phyloP scores from a whole-genome alignment of 2,797 vertebrate genomes.

The Neomorphus geoffroyi region DNA sequence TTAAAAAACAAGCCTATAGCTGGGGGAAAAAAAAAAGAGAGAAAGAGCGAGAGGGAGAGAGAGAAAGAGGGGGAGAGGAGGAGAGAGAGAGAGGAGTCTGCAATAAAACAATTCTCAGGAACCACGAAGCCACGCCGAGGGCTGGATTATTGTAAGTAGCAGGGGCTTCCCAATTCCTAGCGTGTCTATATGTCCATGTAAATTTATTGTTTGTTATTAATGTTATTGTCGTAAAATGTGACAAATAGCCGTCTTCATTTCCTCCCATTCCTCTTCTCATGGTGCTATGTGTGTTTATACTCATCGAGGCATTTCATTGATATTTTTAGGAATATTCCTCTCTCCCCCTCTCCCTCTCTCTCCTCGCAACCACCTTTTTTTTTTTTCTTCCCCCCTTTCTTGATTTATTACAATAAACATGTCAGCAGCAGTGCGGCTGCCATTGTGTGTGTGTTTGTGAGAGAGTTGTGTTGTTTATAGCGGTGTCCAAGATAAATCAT shows the following conservation, averaged over 20 bases:
- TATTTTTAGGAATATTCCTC: slow-evolving; percentile 78
- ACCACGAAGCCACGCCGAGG: slow-evolving; percentile 88
- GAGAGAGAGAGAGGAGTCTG: slow-evolving; percentile 78
- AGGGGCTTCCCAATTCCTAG: slow-evolving; percentile 82
- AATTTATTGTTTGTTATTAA: slow-evolving; percentile 95
- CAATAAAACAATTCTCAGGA: slow-evolving; percentile 94
- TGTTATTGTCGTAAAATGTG: slow-evolving; percentile 96
- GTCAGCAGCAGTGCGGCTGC: slow-evolving; percentile 90
- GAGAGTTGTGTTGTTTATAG: slow-evolving; percentile 95
- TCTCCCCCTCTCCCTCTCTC: slow-evolving; percentile 70
- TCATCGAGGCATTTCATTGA: slow-evolving; percentile 81
- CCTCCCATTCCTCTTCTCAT: slow-evolving; percentile 85
- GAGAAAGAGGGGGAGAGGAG: slow-evolving; percentile 36
- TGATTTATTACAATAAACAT: slow-evolving; percentile 98
- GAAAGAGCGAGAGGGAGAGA: slow-evolving; percentile 55
- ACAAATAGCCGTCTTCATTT: slow-evolving; percentile 88
- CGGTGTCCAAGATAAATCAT: slow-evolving; percentile 91
- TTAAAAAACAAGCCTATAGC: slow-evolving; percentile 92
- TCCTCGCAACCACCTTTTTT: slow-evolving; percentile 74
- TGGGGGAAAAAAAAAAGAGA: slow-evolving; percentile 41
- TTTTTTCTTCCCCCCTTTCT: slow-evolving; percentile 79
- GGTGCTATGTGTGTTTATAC: slow-evolving; percentile 79
- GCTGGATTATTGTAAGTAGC: slow-evolving; percentile 97
- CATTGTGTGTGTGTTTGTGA: slow-evolving; percentile 91
- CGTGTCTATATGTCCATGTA: slow-evolving; percentile 85